Evolutionary conservation across 2,888 invertebrate genomes (phyloP).

Genomic region (Andrena bucephala): DNA sequence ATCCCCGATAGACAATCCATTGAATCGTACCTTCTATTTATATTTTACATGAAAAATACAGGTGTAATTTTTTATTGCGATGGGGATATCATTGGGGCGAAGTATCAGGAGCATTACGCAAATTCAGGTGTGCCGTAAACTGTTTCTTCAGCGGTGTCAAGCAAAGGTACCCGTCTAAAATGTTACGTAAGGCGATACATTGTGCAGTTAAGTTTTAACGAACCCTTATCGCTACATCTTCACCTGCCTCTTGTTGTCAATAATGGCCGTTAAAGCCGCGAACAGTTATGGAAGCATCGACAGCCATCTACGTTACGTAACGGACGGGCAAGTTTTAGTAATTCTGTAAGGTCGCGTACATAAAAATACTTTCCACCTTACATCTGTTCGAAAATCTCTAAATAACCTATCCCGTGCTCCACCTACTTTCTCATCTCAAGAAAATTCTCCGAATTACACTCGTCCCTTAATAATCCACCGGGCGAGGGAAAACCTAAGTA

Average conservation of each 20-base stretch:
- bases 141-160: not conserved
- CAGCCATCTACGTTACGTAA: slow-evolving; percentile 16
- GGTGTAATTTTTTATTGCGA: not conserved
- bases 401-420: too few relatives aligned
- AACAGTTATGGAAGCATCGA: slow-evolving; percentile 40
- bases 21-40: too few relatives aligned
- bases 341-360: not conserved
- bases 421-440: too few relatives aligned
- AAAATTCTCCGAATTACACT: too few relatives aligned
- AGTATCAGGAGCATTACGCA: slow-evolving; percentile 17
- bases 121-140: not conserved
- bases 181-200: slow-evolving; percentile 40
- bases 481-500: too few relatives aligned
- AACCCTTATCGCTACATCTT: slow-evolving; percentile 32
- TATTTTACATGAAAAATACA: not conserved
- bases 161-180: not conserved
- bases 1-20: too few relatives aligned
- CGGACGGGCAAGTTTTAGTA: not conserved
- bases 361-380: too few relatives aligned
- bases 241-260: slow-evolving; percentile 5
- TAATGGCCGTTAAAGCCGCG: slow-evolving; percentile 23
- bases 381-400: too few relatives aligned
- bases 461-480: too few relatives aligned
- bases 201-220: slow-evolving; percentile 25
- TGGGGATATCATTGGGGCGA: not conserved